These are phyloP conservation scores for Agapostemon virescens DNA, from an alignment of 2,888 invertebrate species.

Conservation along the genomic window DNA sequence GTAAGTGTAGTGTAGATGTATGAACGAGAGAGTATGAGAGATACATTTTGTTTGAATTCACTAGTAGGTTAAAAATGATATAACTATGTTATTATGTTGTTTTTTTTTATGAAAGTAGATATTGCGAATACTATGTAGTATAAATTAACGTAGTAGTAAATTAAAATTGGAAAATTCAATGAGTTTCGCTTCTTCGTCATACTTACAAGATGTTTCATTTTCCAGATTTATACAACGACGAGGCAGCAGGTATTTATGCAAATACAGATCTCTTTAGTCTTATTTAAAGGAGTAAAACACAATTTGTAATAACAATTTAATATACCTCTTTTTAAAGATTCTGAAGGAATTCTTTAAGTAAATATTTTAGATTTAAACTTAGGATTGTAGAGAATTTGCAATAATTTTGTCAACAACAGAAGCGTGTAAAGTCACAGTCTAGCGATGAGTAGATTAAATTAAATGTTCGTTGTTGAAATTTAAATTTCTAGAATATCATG, in stretches of 20 bases:
- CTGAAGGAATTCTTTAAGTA: not conserved
- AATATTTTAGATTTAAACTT: not conserved
- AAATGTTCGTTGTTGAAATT: not conserved
- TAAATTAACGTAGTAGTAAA: conserved; percentile 1
- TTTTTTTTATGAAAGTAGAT: conserved; percentile 5
- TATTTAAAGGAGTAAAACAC: not conserved
- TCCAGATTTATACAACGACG: conserved; percentile 6
- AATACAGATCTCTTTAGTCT: conserved; percentile 6
- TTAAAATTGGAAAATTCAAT: conserved; percentile 5
- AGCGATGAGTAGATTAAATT: not conserved
- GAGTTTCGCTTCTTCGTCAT: conserved; percentile 1
- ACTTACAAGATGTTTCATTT: conserved; percentile 11
- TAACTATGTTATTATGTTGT: conserved; percentile 2
- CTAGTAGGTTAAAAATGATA: not conserved
- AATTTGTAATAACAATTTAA: not conserved
- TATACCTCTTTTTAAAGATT: not conserved
- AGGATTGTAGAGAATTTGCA: not conserved
- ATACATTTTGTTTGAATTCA: not conserved
- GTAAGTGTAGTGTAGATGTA: conserved; percentile 5
- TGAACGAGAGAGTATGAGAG: conserved; percentile 2
- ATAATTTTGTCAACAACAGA: not conserved
- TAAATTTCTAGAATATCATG: not conserved
- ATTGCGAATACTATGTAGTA: not conserved
- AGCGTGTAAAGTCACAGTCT: not conserved
- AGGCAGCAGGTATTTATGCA: conserved; percentile 10